A percentile compares a stretch with the other conserved stretches of the same genome.
Conservation (phyloP, 2,797 vertebrate species). For the Erethizon dorsatum region DNA sequence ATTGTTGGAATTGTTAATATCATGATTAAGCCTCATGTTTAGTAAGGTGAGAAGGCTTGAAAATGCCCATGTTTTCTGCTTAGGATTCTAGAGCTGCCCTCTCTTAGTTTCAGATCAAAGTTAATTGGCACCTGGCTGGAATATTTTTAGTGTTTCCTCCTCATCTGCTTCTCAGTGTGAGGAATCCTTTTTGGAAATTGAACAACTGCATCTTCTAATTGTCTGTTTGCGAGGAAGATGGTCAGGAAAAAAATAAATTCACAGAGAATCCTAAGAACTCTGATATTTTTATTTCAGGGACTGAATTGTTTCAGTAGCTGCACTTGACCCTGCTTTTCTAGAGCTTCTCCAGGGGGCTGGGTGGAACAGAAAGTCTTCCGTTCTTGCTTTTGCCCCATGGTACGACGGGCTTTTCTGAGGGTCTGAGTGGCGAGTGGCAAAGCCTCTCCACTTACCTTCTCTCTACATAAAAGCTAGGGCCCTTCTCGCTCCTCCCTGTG, state of each 20-base stretch:
- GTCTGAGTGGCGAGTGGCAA: fast-evolving
- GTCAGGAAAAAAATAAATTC: background rate
- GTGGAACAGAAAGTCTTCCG: fast-evolving
- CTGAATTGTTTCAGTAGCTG: background rate
- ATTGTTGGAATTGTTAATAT: fast-evolving
- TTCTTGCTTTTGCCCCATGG: background rate
- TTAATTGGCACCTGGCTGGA: background rate
- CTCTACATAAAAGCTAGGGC: background rate
- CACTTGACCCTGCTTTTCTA: background rate
- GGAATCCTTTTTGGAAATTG: background rate
- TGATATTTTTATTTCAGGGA: background rate
- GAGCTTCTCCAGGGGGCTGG: background rate
- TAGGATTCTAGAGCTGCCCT: background rate
- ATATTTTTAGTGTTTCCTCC: background rate
- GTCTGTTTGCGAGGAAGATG: conserved; percentile 8
- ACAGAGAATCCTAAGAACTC: background rate
- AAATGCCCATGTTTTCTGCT: background rate
- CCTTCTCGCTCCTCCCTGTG: background rate
- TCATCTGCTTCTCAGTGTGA: background rate
- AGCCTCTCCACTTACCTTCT: background rate
- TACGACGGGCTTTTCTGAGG: too few relatives aligned
- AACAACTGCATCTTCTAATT: background rate
- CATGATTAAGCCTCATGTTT: too few relatives aligned
- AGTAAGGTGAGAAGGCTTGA: background rate
- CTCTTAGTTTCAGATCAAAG: background rate